Conservation (phyloP, 2,113 vertebrate species). For the Phocoena sinus region DNA sequence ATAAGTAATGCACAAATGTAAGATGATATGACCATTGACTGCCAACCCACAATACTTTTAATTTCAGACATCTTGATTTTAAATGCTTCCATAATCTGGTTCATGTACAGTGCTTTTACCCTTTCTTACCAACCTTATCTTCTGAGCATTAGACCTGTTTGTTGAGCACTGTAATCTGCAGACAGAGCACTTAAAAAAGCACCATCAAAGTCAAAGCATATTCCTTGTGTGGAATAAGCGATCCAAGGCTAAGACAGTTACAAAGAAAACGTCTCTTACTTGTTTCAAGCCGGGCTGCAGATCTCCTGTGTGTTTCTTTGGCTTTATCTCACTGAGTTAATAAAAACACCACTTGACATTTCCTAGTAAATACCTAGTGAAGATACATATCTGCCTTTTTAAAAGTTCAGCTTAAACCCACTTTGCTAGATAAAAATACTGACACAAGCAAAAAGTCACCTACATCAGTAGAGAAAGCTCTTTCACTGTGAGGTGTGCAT, state of each 20-base stretch:
- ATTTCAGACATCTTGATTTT: not conserved
- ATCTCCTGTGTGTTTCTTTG: constrained; percentile 56
- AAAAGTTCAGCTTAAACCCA: constrained; percentile 51
- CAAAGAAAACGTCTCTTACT: constrained; percentile 53
- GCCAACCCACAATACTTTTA: not conserved
- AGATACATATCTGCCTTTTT: constrained; percentile 67
- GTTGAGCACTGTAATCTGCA: constrained; percentile 48
- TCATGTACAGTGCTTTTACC: not conserved
- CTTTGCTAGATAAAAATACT: constrained; percentile 60
- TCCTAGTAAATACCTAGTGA: constrained; percentile 73
- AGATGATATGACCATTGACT: not conserved
- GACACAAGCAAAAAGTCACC: constrained; percentile 14
- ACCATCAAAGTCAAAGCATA: constrained; percentile 61
- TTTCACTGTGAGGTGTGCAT: not conserved
- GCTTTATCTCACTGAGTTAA: constrained; percentile 54
- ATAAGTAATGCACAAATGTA: not conserved
- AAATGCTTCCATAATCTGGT: constrained; percentile 22
- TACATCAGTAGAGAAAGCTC: constrained; percentile 37
- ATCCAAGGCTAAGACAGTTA: constrained; percentile 40
- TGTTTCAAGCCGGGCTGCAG: constrained; percentile 48
- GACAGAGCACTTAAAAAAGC: constrained; percentile 65
- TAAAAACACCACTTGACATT: constrained; percentile 71
- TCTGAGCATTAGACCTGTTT: constrained; percentile 36
- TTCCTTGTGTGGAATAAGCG: constrained; percentile 46
- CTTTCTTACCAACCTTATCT: constrained; percentile 18